Percentiles rank a stretch among this genome's conserved stretches.
Conservation (phyloP, 53 echinoderm and acorn worm genomes). For the Antedon mediterranea region DNA sequence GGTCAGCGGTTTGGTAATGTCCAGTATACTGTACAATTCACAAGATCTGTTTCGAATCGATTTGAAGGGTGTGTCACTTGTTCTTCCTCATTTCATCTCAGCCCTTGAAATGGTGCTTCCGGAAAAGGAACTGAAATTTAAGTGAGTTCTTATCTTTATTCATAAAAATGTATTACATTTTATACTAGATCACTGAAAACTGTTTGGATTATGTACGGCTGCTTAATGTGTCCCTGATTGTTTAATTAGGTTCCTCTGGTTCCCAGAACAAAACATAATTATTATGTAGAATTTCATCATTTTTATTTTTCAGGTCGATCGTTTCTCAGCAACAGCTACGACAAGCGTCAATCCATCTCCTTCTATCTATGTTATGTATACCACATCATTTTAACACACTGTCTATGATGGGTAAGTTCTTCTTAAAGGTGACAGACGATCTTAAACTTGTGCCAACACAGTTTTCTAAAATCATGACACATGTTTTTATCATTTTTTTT, state of each 20-base stretch:
- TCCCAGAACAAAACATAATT: no score
- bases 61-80: slow-evolving; percentile 80
- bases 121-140: slow-evolving; percentile 64
- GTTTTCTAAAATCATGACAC: no score
- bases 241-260: no score
- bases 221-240: no score
- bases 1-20: slow-evolving; percentile 81
- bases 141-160: slow-evolving; percentile 46
- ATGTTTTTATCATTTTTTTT: no score
- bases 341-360: slow-evolving; percentile 68
- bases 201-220: no score
- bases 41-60: slow-evolving; percentile 78
- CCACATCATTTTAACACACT: slow-evolving; percentile 92
- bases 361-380: slow-evolving; percentile 71
- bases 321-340: slow-evolving; percentile 68
- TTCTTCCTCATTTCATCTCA: slow-evolving; percentile 73
- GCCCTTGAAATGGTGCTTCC: slow-evolving; percentile 81
- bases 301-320: slow-evolving; percentile 37
- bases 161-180: no score
- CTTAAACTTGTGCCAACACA: no score
- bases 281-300: no score
- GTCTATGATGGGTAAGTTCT: slow-evolving; percentile 52
- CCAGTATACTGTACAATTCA: slow-evolving; percentile 79
- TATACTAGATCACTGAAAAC: no score
- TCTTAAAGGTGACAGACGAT: no score